phyloP scores from a whole-genome alignment of 2,113 vertebrate species.

The Lonchura striata region DNA sequence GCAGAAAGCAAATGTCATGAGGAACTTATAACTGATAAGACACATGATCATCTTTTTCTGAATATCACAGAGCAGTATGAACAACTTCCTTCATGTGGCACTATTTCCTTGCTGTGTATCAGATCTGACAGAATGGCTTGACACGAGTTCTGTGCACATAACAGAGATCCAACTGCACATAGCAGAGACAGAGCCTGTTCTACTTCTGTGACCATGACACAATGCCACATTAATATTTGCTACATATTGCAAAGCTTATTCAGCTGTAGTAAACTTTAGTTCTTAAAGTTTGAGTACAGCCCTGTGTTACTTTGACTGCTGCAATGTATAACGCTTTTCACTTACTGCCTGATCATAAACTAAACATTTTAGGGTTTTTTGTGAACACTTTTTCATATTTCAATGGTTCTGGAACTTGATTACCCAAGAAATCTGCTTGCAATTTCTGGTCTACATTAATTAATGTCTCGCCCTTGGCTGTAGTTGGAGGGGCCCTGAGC shows the following conservation, averaged over 20 bases:
- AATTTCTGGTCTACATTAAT: neutral
- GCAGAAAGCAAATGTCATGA: neutral
- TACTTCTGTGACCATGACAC: neutral
- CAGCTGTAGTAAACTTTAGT: neutral
- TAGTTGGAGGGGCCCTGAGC: neutral
- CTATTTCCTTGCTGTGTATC: neutral
- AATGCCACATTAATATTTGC: neutral
- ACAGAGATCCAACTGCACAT: neutral
- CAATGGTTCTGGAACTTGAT: neutral
- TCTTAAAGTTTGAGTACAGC: neutral
- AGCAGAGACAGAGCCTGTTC: neutral
- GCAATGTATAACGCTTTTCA: neutral
- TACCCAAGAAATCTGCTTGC: neutral
- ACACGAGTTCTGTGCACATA: neutral
- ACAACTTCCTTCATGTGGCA: conserved; percentile 10
- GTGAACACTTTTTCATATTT: neutral
- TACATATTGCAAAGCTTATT: neutral
- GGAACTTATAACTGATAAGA: neutral
- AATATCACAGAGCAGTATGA: neutral
- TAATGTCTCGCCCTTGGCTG: neutral
- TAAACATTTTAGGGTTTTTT: neutral
- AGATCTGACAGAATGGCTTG: neutral
- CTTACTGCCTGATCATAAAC: neutral
- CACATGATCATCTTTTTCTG: neutral
- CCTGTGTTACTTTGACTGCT: neutral